These are phyloP conservation scores for Malthinus seriepunctatus DNA, from an alignment of 2,888 invertebrate species.

Conservation along the genomic window DNA sequence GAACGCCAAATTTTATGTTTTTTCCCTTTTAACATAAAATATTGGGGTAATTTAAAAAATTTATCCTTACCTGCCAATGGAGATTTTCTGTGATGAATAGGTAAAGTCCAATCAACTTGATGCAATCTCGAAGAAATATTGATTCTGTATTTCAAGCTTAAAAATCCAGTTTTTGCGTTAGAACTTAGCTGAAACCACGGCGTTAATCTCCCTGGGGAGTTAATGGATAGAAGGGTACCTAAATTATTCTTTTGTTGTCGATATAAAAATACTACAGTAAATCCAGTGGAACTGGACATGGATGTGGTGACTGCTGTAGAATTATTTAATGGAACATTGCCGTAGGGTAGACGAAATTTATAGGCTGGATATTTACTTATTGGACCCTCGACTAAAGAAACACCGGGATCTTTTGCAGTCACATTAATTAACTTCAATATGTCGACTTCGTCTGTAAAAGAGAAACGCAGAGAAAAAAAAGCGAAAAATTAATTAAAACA, in stretches of 20 bases:
- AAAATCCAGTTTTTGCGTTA: slow-evolving; percentile 52
- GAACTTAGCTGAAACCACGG: slow-evolving; percentile 55
- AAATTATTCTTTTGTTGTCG: slow-evolving; percentile 54
- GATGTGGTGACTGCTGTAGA: slow-evolving; percentile 49
- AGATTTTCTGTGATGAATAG: slow-evolving; percentile 51
- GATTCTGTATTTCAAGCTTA: slow-evolving; percentile 51
- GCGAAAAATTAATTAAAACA: slow-evolving; percentile 1
- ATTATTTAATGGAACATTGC: slow-evolving; percentile 51
- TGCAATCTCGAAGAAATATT: slow-evolving; percentile 47
- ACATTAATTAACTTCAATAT: slow-evolving; percentile 53
- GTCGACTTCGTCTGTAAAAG: slow-evolving; percentile 50
- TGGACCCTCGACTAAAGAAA: slow-evolving; percentile 53
- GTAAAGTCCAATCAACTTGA: slow-evolving; percentile 52
- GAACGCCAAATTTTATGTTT: no score
- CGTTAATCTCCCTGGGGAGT: slow-evolving; percentile 54
- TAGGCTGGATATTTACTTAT: slow-evolving; percentile 53
- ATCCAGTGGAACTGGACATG: slow-evolving; percentile 48
- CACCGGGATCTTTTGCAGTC: slow-evolving; percentile 53
- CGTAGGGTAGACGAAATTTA: slow-evolving; percentile 54
- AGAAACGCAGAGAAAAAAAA: slow-evolving; percentile 1
- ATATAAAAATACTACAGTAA: slow-evolving; percentile 52
- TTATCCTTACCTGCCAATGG: slow-evolving; percentile 51
- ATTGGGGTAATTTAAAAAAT: neutral
- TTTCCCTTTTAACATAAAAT: neutral
- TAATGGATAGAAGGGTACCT: slow-evolving; percentile 52